A percentile compares a stretch with the other conserved stretches of the same genome.
These are phyloP conservation scores for Adineta ricciae DNA, from an alignment of 2,888 invertebrate genomes.

Conservation along the genomic window DNA sequence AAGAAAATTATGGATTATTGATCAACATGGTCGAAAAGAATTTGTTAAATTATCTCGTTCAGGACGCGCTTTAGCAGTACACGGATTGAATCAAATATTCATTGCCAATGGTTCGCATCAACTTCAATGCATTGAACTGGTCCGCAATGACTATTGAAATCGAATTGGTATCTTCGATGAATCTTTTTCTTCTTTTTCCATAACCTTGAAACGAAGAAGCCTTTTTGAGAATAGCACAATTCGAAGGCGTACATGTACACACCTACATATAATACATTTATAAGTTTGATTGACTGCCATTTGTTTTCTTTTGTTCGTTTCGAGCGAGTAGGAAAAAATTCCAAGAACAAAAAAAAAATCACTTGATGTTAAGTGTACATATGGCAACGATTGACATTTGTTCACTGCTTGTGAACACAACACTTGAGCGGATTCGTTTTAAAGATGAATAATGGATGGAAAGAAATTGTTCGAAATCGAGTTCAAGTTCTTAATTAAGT, in stretches of 20 bases:
- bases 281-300: background rate
- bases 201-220: background rate
- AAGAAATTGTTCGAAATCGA: background rate
- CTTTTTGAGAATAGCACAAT: background rate
- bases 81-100: background rate
- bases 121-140: background rate
- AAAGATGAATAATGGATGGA: no score
- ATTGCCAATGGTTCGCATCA: conserved; percentile 9
- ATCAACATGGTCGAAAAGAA: background rate
- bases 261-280: background rate
- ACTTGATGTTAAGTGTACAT: no score
- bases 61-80: background rate
- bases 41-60: background rate
- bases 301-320: background rate
- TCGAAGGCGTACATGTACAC: background rate
- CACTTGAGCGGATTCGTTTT: no score
- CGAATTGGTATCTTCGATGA: no score
- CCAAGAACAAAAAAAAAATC: no score
- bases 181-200: background rate
- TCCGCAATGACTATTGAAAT: background rate
- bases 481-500: background rate
- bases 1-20: background rate
- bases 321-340: no score
- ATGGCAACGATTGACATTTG: no score
- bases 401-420: no score